A percentile compares a stretch with the other conserved stretches of the same genome.
These are phyloP conservation scores for Patiria miniata DNA, from an alignment of 35 echinoderm and acorn worm species.

Conservation along the genomic window DNA sequence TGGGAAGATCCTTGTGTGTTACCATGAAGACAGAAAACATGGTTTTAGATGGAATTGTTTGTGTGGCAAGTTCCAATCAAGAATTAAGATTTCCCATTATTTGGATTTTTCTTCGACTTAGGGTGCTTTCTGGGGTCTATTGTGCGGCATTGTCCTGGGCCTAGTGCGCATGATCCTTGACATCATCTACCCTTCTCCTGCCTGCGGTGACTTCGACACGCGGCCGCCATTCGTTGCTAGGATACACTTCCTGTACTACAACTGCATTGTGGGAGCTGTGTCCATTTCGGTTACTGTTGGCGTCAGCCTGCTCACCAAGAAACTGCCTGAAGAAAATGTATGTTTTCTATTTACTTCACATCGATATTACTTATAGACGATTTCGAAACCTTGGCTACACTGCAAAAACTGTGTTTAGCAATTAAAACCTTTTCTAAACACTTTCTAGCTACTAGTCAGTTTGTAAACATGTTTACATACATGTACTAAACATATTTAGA, in stretches of 20 bases:
- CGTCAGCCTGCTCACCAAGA: constrained; percentile 80
- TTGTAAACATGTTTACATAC: too few relatives aligned
- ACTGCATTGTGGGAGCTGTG: constrained; percentile 64
- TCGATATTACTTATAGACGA: too few relatives aligned
- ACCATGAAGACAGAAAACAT: too few relatives aligned
- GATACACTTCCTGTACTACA: constrained; percentile 89
- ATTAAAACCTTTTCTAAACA: too few relatives aligned
- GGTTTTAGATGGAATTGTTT: too few relatives aligned
- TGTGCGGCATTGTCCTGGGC: constrained; percentile 59
- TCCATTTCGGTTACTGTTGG: constrained; percentile 52
- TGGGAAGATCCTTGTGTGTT: too few relatives aligned
- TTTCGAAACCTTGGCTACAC: too few relatives aligned
- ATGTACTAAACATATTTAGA: too few relatives aligned
- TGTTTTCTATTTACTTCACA: not conserved
- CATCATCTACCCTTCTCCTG: constrained; percentile 75
- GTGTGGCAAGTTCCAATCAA: too few relatives aligned
- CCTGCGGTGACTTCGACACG: constrained; percentile 75
- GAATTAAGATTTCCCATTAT: too few relatives aligned
- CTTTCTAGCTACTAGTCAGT: too few relatives aligned
- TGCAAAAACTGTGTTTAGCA: too few relatives aligned
- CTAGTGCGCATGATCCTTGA: constrained; percentile 73
- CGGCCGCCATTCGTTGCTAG: constrained; percentile 54
- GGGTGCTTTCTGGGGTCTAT: constrained; percentile 93
- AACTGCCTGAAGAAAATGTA: constrained; percentile 63
- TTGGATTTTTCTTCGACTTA: not conserved